Conservation (phyloP, 2,113 vertebrate genomes). For the Buteo buteo region DNA sequence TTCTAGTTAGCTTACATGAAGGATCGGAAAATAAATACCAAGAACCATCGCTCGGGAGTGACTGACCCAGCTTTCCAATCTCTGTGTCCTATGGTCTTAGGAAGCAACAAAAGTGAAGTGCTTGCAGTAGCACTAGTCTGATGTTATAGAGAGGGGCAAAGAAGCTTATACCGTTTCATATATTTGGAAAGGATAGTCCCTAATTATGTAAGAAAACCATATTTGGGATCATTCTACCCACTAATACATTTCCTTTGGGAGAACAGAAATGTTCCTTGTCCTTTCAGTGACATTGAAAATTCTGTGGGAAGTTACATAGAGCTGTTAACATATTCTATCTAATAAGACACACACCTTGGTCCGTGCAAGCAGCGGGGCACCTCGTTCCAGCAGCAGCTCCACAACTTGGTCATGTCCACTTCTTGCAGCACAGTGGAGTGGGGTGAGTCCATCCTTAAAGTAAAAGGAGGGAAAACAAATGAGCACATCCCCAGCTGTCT, state of each 20-base stretch:
- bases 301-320: neutral
- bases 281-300: neutral
- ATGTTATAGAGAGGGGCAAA: neutral
- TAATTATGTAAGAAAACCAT: neutral
- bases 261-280: neutral
- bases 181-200: neutral
- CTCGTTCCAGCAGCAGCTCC: conserved; percentile 91
- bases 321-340: neutral
- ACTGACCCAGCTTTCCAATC: neutral
- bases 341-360: conserved; percentile 82
- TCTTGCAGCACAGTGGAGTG: conserved; percentile 93
- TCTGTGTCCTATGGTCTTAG: neutral
- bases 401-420: conserved; percentile 95
- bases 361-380: conserved; percentile 91
- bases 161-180: accelerated
- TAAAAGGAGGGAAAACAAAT: neutral
- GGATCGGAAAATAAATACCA: neutral
- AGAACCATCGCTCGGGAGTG: neutral
- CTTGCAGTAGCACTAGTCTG: neutral
- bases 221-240: neutral
- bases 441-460: conserved; percentile 91
- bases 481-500: neutral
- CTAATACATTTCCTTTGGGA: neutral
- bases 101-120: neutral
- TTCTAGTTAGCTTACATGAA: accelerated